These are phyloP conservation scores for Panagrolaimus sp. DNA, from an alignment of 1,140 invertebrate species.

Conservation along the genomic window DNA sequence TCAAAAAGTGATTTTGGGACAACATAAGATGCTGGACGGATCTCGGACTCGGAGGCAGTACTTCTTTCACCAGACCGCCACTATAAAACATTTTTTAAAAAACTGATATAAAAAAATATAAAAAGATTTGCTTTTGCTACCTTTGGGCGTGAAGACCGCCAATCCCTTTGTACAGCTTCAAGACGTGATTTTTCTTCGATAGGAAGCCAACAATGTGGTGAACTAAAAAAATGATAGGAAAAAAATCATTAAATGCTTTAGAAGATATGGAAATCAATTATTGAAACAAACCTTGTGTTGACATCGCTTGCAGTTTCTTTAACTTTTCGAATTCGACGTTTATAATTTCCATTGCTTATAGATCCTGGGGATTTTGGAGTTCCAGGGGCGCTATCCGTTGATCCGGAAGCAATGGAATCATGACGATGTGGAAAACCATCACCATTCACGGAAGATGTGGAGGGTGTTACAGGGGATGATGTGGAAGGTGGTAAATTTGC, in stretches of 20 bases:
- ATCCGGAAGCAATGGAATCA: not conserved
- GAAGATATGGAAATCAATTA: too few species aligned
- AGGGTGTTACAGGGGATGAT: not conserved
- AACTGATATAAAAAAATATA: slow-evolving; percentile 4
- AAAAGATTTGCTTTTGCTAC: slow-evolving; percentile 14
- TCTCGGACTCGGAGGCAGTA: not conserved
- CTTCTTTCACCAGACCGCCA: slow-evolving; percentile 3
- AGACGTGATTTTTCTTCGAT: slow-evolving; percentile 53
- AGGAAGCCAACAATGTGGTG: slow-evolving; percentile 44
- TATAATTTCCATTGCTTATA: slow-evolving; percentile 14
- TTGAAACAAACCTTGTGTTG: slow-evolving; percentile 9
- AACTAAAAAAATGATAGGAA: slow-evolving; percentile 25
- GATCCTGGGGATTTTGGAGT: slow-evolving; percentile 2
- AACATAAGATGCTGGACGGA: slow-evolving; percentile 6
- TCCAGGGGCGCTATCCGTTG: slow-evolving; percentile 8
- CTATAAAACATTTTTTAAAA: not conserved
- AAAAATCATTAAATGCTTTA: not conserved
- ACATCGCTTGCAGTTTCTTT: slow-evolving; percentile 7
- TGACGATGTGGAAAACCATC: not conserved
- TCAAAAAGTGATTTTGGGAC: slow-evolving; percentile 37
- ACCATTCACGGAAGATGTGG: not conserved
- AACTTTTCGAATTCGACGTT: slow-evolving; percentile 14
- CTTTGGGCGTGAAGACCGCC: slow-evolving; percentile 53
- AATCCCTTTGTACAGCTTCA: slow-evolving; percentile 58
- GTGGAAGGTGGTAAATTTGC: not conserved